Conservation (phyloP, 2,888 invertebrate species). For the Cinara cedri region DNA sequence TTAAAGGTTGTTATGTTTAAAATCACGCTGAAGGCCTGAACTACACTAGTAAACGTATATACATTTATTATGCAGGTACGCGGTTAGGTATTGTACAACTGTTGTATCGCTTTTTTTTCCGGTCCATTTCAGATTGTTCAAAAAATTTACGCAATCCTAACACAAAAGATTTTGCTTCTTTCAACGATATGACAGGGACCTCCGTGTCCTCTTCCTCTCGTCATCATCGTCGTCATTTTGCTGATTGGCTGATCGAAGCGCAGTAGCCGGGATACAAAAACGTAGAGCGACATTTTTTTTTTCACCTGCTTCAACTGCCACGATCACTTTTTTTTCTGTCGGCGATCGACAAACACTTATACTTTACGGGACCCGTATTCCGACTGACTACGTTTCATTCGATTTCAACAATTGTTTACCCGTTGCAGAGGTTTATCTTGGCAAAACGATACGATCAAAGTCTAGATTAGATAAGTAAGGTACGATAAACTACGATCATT, state of each 20-base stretch:
- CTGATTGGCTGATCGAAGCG: not conserved
- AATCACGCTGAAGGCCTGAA: no score
- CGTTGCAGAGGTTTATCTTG: not conserved
- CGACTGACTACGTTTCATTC: not conserved
- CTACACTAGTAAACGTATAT: no score
- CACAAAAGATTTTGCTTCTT: constrained; percentile 12
- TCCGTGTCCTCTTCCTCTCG: constrained; percentile 14
- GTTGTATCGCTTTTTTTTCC: not conserved
- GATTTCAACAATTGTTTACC: not conserved
- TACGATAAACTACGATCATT: no score
- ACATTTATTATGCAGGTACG: no score
- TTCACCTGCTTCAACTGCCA: not conserved
- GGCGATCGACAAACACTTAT: not conserved
- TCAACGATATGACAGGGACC: constrained; percentile 10
- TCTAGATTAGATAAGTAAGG: not conserved
- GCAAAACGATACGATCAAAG: not conserved
- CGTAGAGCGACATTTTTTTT: not conserved
- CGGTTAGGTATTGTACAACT: no score
- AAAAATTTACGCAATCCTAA: constrained; percentile 7
- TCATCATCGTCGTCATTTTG: not conserved
- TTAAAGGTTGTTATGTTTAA: no score
- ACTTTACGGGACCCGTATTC: not conserved
- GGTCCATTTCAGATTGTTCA: not conserved
- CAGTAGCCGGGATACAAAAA: no score
- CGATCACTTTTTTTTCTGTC: not conserved